Evolutionary conservation across 2,113 vertebrate genomes (phyloP), one percentile per base, ranked within the genome.

Genomic region (Pardalotus punctatus): DNA sequence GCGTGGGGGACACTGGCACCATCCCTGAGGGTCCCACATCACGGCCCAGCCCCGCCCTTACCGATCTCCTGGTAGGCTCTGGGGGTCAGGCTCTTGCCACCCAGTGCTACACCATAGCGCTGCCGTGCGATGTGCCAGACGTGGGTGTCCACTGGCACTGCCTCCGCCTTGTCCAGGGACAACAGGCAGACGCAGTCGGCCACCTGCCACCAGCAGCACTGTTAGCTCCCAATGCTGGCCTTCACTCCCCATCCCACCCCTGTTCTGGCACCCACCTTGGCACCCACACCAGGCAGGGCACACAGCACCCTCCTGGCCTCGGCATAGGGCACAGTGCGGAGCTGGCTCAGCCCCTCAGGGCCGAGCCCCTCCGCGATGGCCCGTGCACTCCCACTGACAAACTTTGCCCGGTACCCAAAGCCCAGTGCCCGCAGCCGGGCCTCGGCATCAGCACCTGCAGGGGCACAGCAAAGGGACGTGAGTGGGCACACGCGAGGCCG

Each of bases 151-250:
- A 99, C 97, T 0, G 99, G 99, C 56, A 99, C 98, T 0, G 99
- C 99, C n/a, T 98, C 98, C 0, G 98, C 79, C 94, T 99, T 99
- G 97, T 99, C 98, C 92, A 99, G 97, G 4, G 99, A 98, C 99
- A 99, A 98, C 91, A 99, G 96, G 94, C 99, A 99, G 27, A 99
- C 98, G 18, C 99, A 99, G 97, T 99, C 98, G 2, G 99, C 99
- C n/a, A 99, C 99, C 99, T 99, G 90, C 12, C 12, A 8, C 28
- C 42, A 1, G 14, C 70, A 36, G 14, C 22, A 12, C 48, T 2
- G 0, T 96, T 54, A 91, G 53, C 8, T 7, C 36, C 31, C 0
- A 2, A 0, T 2, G 1, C 64, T 4, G 2, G 4, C 2, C 6
- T 17, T 51, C 0, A 3, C 6, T 20, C 25, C 38, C 8, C 1